Evolutionary conservation across 1,140 invertebrate species (phyloP), one percentile per base, ranked within the genome.

Genomic region (Monomorium pharaonis): DNA sequence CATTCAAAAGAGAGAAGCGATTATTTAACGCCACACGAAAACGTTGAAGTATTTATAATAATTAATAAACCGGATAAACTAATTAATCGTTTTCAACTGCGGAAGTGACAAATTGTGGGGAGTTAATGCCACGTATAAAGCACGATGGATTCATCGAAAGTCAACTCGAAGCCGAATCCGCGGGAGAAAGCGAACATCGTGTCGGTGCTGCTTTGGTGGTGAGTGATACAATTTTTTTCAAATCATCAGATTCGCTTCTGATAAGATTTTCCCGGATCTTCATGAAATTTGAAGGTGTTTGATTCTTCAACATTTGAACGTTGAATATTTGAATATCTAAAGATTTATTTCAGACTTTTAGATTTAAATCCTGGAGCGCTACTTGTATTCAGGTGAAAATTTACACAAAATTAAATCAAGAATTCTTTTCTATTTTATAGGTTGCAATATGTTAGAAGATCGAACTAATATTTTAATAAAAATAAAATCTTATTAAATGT

Each of bases 191-290:
- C 93, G 2, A 92, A 87, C 21, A n/a, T 88, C 6, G 0, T 93
- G 0, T 93, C 92, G 6, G 85, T 93, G 3, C 67, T 94, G 24
- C 30, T 92, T 6, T 94, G 92, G 92, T 93, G 91, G 92, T 93
- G 70, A 94, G 92, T 92, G 7, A n/a, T n/a, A n/a, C n/a, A n/a
- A n/a, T n/a, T n/a, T n/a, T n/a, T n/a, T 37, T n/a, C 56, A n/a
- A n/a, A 27, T 54, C 33, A 37, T 67, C 4, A 24, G 16, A 27
- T 0, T 27, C 44, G 0, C 30, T 42, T 51, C 2, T 1, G 0
- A 24, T 3, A 9, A 54, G 4, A 51, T 2, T 27, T 3, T 30
- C 1, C 18, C 1, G 18, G 30, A 3, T 18, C n/a, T 69, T 14
- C n/a, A 10, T 5, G 2, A 2, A 74, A 16, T 74, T 5, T 37